Conservation (phyloP, 2,113 vertebrate genomes). For the Lonchura striata region DNA sequence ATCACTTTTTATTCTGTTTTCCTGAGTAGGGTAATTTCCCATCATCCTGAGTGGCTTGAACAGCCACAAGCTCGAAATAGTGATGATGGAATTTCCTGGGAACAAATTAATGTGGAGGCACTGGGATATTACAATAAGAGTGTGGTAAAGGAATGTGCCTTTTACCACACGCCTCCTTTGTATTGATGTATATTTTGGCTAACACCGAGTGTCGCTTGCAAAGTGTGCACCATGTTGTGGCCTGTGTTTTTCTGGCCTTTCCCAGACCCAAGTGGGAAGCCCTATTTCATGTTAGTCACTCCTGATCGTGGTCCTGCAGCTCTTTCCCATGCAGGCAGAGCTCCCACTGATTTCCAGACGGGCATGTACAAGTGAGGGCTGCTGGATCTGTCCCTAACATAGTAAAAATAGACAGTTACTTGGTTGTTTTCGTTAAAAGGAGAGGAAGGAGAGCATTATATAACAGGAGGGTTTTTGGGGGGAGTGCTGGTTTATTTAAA, state of each 20-base stretch:
- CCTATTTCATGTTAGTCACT: neutral
- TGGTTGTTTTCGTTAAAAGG: constrained; percentile 38
- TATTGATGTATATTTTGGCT: constrained; percentile 35
- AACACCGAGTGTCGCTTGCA: neutral
- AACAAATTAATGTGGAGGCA: constrained; percentile 41
- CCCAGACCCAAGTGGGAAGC: neutral
- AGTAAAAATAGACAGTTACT: constrained; percentile 46
- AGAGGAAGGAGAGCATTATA: constrained; percentile 41
- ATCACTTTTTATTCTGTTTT: constrained; percentile 35
- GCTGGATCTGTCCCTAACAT: neutral
- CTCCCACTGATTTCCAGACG: neutral
- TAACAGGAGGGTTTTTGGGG: neutral
- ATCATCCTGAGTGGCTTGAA: constrained; percentile 1
- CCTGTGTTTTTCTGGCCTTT: neutral
- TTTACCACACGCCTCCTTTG: neutral
- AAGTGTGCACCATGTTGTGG: neutral
- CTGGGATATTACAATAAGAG: neutral
- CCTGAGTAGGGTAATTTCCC: constrained; percentile 9
- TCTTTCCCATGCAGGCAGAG: neutral
- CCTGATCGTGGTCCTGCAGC: neutral
- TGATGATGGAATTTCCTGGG: constrained; percentile 59
- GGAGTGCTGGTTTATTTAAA: constrained; percentile 32
- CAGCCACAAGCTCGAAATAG: constrained; percentile 13
- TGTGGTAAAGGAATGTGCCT: constrained; percentile 18
- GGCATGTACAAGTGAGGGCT: neutral